Evolutionary conservation across 2,797 vertebrate species (phyloP).

Genomic region (Anguilla anguilla): DNA sequence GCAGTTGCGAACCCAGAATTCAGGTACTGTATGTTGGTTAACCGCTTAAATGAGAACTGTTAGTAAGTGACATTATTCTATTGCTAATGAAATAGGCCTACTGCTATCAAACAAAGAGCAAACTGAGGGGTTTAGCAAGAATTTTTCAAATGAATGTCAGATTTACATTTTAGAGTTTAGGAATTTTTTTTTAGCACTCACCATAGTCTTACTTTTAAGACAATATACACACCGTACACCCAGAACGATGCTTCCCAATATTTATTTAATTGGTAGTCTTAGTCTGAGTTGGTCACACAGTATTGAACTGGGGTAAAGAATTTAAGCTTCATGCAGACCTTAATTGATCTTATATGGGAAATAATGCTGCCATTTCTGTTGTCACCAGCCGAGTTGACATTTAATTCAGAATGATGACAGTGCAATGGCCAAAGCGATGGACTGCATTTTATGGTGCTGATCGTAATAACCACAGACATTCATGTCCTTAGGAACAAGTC

Average conservation of each 20-base stretch:
- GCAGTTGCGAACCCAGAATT: not conserved
- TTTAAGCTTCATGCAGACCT: not conserved
- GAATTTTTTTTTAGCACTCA: not conserved
- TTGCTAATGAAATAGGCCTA: too few relatives aligned
- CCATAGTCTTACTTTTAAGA: not conserved
- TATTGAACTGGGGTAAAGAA: not conserved
- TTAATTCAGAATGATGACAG: not conserved
- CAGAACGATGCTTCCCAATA: too few relatives aligned
- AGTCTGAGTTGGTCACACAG: not conserved
- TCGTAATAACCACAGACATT: not conserved
- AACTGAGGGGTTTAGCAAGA: not conserved
- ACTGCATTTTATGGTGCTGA: too few relatives aligned
- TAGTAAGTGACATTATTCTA: not conserved
- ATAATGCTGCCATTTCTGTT: not conserved
- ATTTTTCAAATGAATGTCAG: not conserved
- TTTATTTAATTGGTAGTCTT: too few relatives aligned
- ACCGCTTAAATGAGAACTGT: not conserved
- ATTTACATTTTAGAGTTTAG: not conserved
- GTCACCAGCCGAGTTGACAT: not conserved
- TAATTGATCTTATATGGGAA: not conserved
- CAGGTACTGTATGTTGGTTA: not conserved
- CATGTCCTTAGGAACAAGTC: not conserved
- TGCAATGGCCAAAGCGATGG: too few relatives aligned
- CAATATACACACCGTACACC: not conserved
- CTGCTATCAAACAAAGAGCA: too few relatives aligned